Evolutionary conservation across 1,140 invertebrate species (phyloP).

Genomic region (Rhagoletis zephyria): DNA sequence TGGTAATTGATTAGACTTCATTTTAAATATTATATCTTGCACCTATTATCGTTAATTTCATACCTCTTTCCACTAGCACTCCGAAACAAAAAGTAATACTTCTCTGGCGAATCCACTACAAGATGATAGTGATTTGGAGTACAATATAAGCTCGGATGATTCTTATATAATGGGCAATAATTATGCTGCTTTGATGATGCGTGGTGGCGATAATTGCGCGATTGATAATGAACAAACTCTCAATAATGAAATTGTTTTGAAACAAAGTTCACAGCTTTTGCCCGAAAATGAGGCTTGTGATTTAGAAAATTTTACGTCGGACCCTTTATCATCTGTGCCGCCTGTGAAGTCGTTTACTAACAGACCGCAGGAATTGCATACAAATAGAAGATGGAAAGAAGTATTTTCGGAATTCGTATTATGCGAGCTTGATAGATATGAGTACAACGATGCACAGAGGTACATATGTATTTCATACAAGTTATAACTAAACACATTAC

Average conservation of each 20-base stretch:
- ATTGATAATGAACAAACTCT: background rate
- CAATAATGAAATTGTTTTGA: background rate
- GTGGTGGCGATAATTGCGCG: background rate
- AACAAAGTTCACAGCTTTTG: background rate
- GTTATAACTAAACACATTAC: too few relatives aligned
- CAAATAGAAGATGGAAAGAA: background rate
- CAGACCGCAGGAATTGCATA: background rate
- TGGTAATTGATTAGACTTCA: background rate
- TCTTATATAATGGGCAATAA: background rate
- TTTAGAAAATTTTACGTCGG: background rate
- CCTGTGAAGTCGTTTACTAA: background rate
- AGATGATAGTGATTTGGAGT: background rate
- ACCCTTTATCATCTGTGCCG: background rate
- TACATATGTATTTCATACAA: background rate
- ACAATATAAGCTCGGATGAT: background rate
- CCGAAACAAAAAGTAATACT: background rate
- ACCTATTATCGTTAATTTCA: background rate
- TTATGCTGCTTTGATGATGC: too few relatives aligned
- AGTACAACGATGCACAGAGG: slow-evolving; percentile 4
- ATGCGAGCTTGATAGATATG: background rate
- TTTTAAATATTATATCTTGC: background rate
- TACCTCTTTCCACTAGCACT: background rate
- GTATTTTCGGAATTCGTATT: background rate
- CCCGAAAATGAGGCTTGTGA: background rate
- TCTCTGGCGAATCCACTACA: background rate